These are phyloP conservation scores for Agrotis clavis DNA, from an alignment of 2,888 invertebrate genomes.

Conservation along the genomic window DNA sequence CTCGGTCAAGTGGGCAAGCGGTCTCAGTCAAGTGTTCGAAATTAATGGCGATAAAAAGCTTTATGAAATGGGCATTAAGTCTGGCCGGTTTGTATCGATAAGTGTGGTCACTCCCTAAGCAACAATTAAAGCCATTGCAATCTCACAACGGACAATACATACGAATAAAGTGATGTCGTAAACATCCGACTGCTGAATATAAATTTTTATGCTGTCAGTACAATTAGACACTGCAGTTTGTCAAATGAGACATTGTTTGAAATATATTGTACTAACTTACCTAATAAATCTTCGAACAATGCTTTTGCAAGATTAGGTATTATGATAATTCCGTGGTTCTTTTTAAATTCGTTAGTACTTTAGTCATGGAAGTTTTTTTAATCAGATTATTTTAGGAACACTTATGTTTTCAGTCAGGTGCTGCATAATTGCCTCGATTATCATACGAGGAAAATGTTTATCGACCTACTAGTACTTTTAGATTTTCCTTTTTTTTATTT, in stretches of 20 bases:
- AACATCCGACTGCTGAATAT: constrained; percentile 52
- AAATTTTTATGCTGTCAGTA: constrained; percentile 59
- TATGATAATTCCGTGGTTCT: constrained; percentile 29
- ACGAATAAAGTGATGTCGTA: constrained; percentile 56
- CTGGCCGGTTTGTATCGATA: neutral
- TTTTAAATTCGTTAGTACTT: constrained; percentile 16
- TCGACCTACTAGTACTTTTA: neutral
- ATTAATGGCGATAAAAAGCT: too few species aligned
- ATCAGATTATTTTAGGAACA: constrained; percentile 16
- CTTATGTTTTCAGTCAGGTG: constrained; percentile 19
- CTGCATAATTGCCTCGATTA: constrained; percentile 21
- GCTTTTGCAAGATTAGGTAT: constrained; percentile 39
- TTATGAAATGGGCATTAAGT: neutral
- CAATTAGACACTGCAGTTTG: constrained; percentile 58
- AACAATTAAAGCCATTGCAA: constrained; percentile 53
- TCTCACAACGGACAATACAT: constrained; percentile 50
- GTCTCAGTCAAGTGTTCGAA: too few species aligned
- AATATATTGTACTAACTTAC: constrained; percentile 52
- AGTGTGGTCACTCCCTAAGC: constrained; percentile 5
- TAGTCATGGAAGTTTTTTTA: constrained; percentile 7
- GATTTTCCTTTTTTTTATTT: neutral
- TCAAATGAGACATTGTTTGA: constrained; percentile 48
- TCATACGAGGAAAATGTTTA: neutral
- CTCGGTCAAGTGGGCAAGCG: too few species aligned
- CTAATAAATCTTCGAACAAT: constrained; percentile 58